Base-by-base conservation (phyloP, 1,140 invertebrate genomes). In the Drosophila ercepeae region DNA sequence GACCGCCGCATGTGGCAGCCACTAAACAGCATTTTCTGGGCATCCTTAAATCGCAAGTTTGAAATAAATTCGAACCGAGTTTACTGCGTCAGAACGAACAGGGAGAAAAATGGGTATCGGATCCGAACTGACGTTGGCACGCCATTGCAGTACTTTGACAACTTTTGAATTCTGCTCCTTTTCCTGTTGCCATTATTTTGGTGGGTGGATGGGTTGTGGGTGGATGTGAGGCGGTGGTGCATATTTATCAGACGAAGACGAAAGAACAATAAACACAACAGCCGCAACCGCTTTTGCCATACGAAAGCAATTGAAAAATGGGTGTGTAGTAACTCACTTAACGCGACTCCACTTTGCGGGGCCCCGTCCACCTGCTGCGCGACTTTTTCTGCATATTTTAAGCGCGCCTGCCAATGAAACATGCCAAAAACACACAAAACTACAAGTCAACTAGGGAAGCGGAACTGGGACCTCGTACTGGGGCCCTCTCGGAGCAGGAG, bases 321-420 rank as follows among this genome's bases (percentile, higher is more conserved):
- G 63, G 75, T 63, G 75, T 58, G 69, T 59, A 70, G 61, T 49
- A 25, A 41, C 70, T 59, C 23, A 29, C 60, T 52, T 23, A 29
- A 21, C 18, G 32, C 16, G 46, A 4, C 19, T 34, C 9, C 36
- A 34, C 41, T 32, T 13, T 48, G 18, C n/a, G n/a, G n/a, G n/a
- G 19, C 44, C 25, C 36, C 42, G n/a, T 78, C 67, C 72, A 81
- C 78, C 77, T 81, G 77, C 77, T 81, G 77, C 72, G 72, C 67
- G 41, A 63, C 46, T 61, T 81, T 67, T 57, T 72, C 42, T 64
- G 78, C 68, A 82, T 81, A 77, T 81, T 81, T 82, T 82, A 78
- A 78, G 74, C 68, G 68, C 61, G 78, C 53, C 78, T 83, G 78
- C 75, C 78, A 82, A 83, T 74, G 73, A 82, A 82, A 83, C 69